These are phyloP conservation scores for Lophura nycthemera DNA, from an alignment of 2,113 vertebrate genomes.

Conservation along the genomic window DNA sequence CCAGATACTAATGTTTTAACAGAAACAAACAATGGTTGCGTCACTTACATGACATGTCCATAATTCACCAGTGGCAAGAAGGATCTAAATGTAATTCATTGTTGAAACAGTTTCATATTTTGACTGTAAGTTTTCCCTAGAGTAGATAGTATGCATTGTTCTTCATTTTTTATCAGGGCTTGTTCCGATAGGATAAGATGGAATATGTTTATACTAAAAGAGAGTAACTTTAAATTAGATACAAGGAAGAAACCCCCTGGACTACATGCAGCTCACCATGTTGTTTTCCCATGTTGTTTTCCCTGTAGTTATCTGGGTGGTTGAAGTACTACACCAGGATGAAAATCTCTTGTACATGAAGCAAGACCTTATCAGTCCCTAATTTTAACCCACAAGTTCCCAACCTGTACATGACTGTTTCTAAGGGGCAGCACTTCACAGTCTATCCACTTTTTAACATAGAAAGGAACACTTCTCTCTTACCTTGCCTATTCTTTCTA, in stretches of 20 bases:
- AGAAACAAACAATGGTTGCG: neutral
- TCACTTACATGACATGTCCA: neutral
- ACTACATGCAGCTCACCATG: too few species aligned
- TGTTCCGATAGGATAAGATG: neutral
- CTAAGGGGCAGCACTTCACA: too few species aligned
- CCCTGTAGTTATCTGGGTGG: too few species aligned
- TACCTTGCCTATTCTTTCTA: too few species aligned
- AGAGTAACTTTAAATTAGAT: neutral
- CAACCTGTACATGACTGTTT: too few species aligned
- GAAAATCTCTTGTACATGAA: too few species aligned
- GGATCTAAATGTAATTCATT: neutral
- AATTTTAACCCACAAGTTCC: too few species aligned
- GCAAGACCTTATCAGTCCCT: too few species aligned
- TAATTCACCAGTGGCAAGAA: neutral
- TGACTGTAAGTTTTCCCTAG: neutral
- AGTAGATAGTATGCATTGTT: neutral
- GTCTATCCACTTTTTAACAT: too few species aligned
- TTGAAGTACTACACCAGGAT: too few species aligned
- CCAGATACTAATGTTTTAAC: neutral
- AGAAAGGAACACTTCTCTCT: too few species aligned
- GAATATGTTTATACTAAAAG: neutral
- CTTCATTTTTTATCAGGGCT: neutral
- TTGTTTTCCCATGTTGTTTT: too few species aligned
- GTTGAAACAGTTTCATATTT: neutral
- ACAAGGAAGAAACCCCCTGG: neutral